These are phyloP conservation scores for Orientallactaga bullata DNA, from an alignment of 2,113 vertebrate genomes.

Conservation along the genomic window DNA sequence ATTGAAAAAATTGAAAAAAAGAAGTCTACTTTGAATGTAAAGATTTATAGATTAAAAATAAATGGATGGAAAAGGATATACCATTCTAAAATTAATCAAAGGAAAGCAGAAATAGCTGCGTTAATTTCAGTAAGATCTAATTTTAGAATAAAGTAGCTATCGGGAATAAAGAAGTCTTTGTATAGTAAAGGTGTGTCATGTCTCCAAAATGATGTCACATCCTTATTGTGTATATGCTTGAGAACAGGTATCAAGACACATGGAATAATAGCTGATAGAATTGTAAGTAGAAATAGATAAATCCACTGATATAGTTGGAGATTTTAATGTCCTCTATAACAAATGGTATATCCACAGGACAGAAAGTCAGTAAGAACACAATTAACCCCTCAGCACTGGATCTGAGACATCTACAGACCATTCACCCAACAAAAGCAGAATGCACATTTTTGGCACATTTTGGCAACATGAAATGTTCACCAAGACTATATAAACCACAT, in stretches of 20 bases:
- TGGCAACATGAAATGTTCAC: background rate
- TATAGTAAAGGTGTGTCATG: background rate
- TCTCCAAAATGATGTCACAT: background rate
- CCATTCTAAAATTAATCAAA: background rate
- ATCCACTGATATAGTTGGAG: background rate
- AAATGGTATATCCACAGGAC: background rate
- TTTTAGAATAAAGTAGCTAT: background rate
- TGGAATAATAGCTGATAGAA: background rate
- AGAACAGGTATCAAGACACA: background rate
- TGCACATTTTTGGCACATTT: background rate
- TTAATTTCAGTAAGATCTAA: background rate
- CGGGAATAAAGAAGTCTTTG: background rate
- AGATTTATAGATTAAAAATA: background rate
- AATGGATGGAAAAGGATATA: background rate
- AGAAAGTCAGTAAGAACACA: conserved; percentile 7
- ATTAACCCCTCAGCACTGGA: background rate
- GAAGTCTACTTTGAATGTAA: background rate
- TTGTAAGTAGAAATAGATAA: background rate
- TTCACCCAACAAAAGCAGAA: background rate
- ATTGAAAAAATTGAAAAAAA: background rate
- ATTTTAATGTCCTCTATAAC: background rate
- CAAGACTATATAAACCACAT: background rate
- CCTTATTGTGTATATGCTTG: background rate
- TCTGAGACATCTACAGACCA: background rate
- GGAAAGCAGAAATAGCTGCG: background rate